A percentile compares a stretch with the other conserved stretches of the same genome.
Evolutionary conservation across 2,113 vertebrate species (phyloP).

Genomic region (Riparia riparia): DNA sequence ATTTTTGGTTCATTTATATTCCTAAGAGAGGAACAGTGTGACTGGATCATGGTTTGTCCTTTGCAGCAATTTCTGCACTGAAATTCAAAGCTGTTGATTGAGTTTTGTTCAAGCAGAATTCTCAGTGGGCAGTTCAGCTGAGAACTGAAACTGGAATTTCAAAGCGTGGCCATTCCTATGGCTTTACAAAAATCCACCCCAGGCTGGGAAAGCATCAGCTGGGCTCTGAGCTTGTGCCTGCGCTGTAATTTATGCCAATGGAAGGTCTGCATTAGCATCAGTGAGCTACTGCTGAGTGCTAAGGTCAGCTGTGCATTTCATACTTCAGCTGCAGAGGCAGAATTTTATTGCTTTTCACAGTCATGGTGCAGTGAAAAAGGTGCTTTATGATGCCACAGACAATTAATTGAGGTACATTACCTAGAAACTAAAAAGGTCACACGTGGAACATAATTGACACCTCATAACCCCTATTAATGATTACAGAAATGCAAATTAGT

Average conservation of each 20-base stretch:
- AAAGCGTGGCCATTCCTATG: background rate
- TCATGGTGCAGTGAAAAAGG: slow-evolving; percentile 55
- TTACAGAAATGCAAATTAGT: slow-evolving; percentile 75
- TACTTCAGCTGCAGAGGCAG: slow-evolving; percentile 66
- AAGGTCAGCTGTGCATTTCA: slow-evolving; percentile 77
- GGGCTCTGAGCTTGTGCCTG: background rate
- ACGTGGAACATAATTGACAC: slow-evolving; percentile 71
- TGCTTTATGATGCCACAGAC: slow-evolving; percentile 77
- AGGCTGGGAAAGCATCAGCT: background rate
- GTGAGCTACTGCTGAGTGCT: slow-evolving; percentile 61
- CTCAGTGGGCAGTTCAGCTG: background rate
- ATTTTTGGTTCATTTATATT: background rate
- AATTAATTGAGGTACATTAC: slow-evolving; percentile 78
- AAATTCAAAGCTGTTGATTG: background rate
- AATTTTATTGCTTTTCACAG: slow-evolving; percentile 73
- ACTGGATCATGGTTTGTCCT: background rate
- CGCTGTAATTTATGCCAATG: slow-evolving; percentile 56
- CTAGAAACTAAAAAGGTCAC: slow-evolving; percentile 77
- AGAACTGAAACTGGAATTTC: background rate
- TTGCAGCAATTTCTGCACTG: background rate
- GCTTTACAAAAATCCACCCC: slow-evolving; percentile 28
- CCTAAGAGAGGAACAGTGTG: background rate
- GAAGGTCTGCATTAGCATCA: slow-evolving; percentile 63
- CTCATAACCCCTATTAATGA: slow-evolving; percentile 73
- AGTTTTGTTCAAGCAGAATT: background rate